Evolutionary conservation across 1,140 invertebrate species (phyloP), one percentile per base, ranked within the genome.

Genomic region (Leptoteleia sp.): DNA sequence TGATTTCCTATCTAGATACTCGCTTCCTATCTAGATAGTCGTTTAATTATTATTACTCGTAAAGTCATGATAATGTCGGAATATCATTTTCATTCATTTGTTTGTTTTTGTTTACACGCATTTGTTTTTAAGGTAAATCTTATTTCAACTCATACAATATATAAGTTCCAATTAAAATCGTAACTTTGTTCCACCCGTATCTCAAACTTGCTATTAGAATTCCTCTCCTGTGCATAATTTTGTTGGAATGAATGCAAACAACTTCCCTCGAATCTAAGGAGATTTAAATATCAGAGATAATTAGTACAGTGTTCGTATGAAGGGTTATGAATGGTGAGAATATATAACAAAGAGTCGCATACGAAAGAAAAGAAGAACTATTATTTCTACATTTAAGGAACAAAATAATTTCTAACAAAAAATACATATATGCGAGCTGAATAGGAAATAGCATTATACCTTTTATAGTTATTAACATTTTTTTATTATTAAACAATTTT

Each of bases 231-330:
- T 67, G 54, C 54, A 67, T 75, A 67, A 67, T 75, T 75, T 67
- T 27, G 45, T 55, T 17, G 43, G 16, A 67, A 67, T 61, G 43
- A 67, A 67, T 75, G 61, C 43, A 61, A 75, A 59, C 45, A 61
- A 59, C 67, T 61, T 65, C 27, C 59, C 35, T 16, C 29, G 37
- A 55, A 48, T 52, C 16, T 43, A 17, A 43, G n/a, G 11, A 61
- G 45, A 75, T 67, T 67, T 59, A 75, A 75, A 75, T 61, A 75
- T 52, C 61, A 67, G 67, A 59, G 52, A 61, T 75, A 75, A 75
- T 75, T 75, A 67, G 52, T 43, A 35, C 38, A 17, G 59, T 65
- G 16, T 54, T 45, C 35, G 47, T 47, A 43, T 33, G n/a, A n/a
- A n/a, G n/a, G n/a, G n/a, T n/a, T n/a, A n/a, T n/a, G n/a, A n/a